These are phyloP conservation scores for Drosophila baimaii DNA, from an alignment of 1,140 invertebrate species.

Conservation along the genomic window DNA sequence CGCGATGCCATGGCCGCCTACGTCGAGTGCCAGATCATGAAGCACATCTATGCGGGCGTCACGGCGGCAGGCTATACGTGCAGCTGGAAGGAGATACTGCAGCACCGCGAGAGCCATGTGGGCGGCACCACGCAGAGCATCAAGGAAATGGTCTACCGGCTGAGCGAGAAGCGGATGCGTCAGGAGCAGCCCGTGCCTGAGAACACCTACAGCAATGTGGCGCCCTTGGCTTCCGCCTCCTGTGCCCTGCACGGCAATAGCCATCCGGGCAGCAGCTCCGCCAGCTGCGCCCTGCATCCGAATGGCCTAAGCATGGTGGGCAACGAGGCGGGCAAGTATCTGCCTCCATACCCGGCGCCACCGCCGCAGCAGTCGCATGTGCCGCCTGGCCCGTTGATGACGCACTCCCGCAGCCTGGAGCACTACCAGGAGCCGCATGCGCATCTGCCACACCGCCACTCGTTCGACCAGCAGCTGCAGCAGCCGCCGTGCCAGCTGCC, in stretches of 20 bases:
- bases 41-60: slow-evolving; percentile 85
- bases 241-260: slow-evolving; percentile 51
- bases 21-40: slow-evolving; percentile 93
- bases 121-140: slow-evolving; percentile 83
- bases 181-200: slow-evolving; percentile 62
- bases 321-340: slow-evolving; percentile 50
- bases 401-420: slow-evolving; percentile 83
- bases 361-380: slow-evolving; percentile 37
- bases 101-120: slow-evolving; percentile 88
- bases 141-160: slow-evolving; percentile 65
- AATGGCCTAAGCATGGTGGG: slow-evolving; percentile 52
- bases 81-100: slow-evolving; percentile 88
- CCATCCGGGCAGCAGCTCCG: slow-evolving; percentile 15
- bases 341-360: slow-evolving; percentile 50
- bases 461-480: slow-evolving; percentile 81
- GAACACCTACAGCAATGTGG: slow-evolving; percentile 73
- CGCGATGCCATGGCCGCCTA: slow-evolving; percentile 94
- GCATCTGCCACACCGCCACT: slow-evolving; percentile 76
- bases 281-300: slow-evolving; percentile 58
- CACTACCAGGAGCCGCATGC: slow-evolving; percentile 79
- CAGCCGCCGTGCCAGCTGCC: slow-evolving; percentile 49
- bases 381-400: slow-evolving; percentile 56
- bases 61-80: slow-evolving; percentile 71
- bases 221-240: slow-evolving; percentile 25
- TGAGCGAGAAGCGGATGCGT: slow-evolving; percentile 66